Conservation (phyloP, 2,888 invertebrate genomes). For the Dascillus cervinus region DNA sequence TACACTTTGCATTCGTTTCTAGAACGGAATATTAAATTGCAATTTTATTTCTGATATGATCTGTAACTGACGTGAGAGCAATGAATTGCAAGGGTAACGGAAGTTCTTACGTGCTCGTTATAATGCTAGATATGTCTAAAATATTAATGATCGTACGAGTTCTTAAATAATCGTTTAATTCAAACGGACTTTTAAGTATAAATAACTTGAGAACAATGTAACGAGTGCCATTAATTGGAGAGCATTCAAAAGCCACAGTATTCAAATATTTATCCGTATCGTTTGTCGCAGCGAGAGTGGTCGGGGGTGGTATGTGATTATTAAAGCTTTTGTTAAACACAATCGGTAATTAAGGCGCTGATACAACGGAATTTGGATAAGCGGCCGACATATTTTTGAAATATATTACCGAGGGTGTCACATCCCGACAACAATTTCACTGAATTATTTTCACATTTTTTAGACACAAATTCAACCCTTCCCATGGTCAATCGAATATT, state of each 20-base stretch:
- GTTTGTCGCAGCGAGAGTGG: slow-evolving; percentile 15
- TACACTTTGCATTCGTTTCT: slow-evolving; percentile 17
- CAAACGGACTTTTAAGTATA: too few species aligned
- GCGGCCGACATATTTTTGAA: slow-evolving; percentile 24
- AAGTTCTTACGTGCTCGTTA: slow-evolving; percentile 13
- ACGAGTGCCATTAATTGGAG: too few species aligned
- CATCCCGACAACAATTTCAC: too few species aligned
- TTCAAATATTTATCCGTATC: slow-evolving; percentile 16
- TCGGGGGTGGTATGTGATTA: slow-evolving; percentile 27
- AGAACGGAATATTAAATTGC: slow-evolving; percentile 14
- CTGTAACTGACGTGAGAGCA: slow-evolving; percentile 17
- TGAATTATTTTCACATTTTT: too few species aligned
- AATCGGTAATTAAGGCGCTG: slow-evolving; percentile 30
- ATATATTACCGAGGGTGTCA: too few species aligned
- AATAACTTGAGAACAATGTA: too few species aligned
- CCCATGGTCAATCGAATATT: too few species aligned
- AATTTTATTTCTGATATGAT: slow-evolving; percentile 19
- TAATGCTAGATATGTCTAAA: too few species aligned
- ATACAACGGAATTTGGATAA: slow-evolving; percentile 23
- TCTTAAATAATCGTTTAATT: too few species aligned
- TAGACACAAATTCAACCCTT: too few species aligned
- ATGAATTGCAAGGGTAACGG: slow-evolving; percentile 14
- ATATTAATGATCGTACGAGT: too few species aligned
- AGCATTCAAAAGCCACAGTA: too few species aligned
- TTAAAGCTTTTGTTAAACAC: slow-evolving; percentile 31